Evolutionary conservation across 1,140 invertebrate genomes (phyloP), one percentile per base, ranked within the genome.

Genomic region (Drosophila busckii): DNA sequence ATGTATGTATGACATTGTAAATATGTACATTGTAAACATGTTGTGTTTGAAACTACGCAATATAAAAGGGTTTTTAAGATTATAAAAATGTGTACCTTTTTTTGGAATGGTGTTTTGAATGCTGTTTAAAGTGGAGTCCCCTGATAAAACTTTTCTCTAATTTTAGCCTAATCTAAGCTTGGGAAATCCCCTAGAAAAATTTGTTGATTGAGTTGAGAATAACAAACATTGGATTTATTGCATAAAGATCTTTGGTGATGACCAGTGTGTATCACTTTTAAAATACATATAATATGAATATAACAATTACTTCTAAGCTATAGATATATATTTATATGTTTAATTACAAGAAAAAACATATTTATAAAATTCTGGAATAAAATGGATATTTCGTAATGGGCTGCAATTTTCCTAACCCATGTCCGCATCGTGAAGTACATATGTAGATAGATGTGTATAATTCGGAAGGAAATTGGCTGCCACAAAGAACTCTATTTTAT

Each of bases 161-260:
- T n/a, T n/a, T n/a, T n/a, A n/a, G n/a, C n/a, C n/a, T n/a, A n/a
- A n/a, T n/a, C n/a, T n/a, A n/a, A n/a, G n/a, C n/a, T n/a, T n/a
- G n/a, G n/a, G n/a, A n/a, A n/a, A n/a, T n/a, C n/a, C n/a, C n/a
- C n/a, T n/a, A n/a, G n/a, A n/a, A n/a, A n/a, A n/a, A n/a, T n/a
- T 12, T 20, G n/a, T 10, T n/a, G 6, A 3, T 35, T 19, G 7
- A 29, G 5, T 15, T 32, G 15, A 34, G 38, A 42, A 38, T 40
- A 50, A 20, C 32, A 44, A 10, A 23, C 44, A 26, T 9, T 38
- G 1, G 44, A 63, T 63, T 63, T 63, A 63, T 63, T 63, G 40
- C 25, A 37, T 26, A 45, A 40, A 42, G 38, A 44, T 50, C 15
- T 28, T 38, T 46, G 20, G 34, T 26, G 41, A 61, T 53, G 15